Conservation (phyloP, 2,797 vertebrate genomes). For the Bucorvus abyssinicus region DNA sequence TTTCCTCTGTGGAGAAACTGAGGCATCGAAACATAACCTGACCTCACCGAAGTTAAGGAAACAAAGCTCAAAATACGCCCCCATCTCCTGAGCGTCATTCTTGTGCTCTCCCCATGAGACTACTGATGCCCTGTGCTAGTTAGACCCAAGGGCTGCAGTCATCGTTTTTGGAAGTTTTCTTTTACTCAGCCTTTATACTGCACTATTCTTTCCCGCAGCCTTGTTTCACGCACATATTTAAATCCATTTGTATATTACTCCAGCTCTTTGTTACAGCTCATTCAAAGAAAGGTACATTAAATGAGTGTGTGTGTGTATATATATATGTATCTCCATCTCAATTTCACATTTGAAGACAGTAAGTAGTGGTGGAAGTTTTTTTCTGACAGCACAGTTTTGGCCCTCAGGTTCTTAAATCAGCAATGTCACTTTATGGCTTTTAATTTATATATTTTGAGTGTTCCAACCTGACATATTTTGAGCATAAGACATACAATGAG, state of each 20-base stretch:
- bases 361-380: not conserved
- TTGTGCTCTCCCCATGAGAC: not conserved
- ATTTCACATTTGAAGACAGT: not conserved
- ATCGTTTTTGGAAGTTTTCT: not conserved
- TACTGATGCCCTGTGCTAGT: no score
- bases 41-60: not conserved
- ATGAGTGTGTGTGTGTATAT: not conserved
- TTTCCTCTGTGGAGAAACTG: not conserved
- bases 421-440: conserved; percentile 34
- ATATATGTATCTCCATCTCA: not conserved
- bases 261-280: not conserved
- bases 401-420: conserved; percentile 48
- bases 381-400: conserved; percentile 2
- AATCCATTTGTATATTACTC: not conserved
- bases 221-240: not conserved
- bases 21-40: not conserved
- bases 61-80: not conserved
- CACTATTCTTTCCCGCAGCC: not conserved
- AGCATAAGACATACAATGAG: conserved; percentile 29
- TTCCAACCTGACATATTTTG: conserved; percentile 50
- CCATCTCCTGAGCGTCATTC: not conserved
- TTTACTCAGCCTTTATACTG: not conserved
- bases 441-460: conserved; percentile 36
- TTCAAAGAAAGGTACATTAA: not conserved
- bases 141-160: not conserved